phyloP scores from a whole-genome alignment of 2,888 invertebrate species.

The Pollenia angustigena region DNA sequence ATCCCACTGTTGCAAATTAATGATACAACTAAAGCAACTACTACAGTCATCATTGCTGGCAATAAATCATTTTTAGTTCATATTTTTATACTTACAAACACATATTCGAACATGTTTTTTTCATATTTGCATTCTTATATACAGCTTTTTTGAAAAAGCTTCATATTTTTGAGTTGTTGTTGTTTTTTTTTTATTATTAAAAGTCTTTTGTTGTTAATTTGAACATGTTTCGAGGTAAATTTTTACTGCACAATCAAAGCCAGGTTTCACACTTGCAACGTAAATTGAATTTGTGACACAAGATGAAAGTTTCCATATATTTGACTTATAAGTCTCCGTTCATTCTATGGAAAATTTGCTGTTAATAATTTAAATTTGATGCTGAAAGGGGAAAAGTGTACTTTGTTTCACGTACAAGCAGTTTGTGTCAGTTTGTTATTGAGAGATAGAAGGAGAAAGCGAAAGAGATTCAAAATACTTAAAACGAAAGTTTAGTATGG shows the following conservation, averaged over 20 bases:
- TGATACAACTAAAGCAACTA: constrained; percentile 43
- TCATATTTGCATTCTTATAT: constrained; percentile 76
- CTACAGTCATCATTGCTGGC: constrained; percentile 70
- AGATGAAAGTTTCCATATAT: no score
- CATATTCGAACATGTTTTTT: constrained; percentile 36
- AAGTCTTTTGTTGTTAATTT: constrained; percentile 33
- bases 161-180: constrained; percentile 30
- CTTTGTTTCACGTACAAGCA: no score
- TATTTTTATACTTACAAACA: constrained; percentile 76
- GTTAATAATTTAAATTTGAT: no score
- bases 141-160: constrained; percentile 41
- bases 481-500: no score
- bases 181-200: constrained; percentile 36
- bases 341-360: no score
- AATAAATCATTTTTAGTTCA: constrained; percentile 81
- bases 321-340: no score
- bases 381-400: no score
- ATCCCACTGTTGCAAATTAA: no score
- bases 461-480: no score
- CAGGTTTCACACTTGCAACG: constrained; percentile 37
- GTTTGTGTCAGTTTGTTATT: no score
- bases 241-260: constrained; percentile 22
- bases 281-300: not conserved
- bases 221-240: constrained; percentile 32
- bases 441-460: no score